Base-by-base conservation (phyloP, 1,140 invertebrate genomes). In the Heliconius himera region DNA sequence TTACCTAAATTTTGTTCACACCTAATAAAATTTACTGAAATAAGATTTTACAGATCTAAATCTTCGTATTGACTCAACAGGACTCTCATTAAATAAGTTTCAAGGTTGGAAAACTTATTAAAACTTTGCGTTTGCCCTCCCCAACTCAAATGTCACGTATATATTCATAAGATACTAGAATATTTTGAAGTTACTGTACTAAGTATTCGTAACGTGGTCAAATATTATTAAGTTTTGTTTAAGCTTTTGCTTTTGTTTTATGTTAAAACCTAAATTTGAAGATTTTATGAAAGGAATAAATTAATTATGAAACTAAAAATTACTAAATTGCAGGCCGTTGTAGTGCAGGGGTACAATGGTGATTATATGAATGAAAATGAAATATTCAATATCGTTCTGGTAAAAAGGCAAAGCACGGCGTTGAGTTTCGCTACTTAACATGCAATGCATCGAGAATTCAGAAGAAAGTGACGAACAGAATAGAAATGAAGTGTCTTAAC, bases 81-180 rank as follows among this genome's bases (percentile, higher is more conserved):
- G 66, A 75, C 73, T 56, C 76, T 80, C 82, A 80, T 84, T 81
- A 82, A 78, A 70, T 78, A 83, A 82, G 77, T 85, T 79, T 70
- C 79, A 82, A 82, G 82, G 82, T 77, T 82, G 75, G 70, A 38
- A 70, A 77, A 79, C 74, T 82, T 82, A 85, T 86, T 85, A 85
- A 83, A 86, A 86, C 79, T 85, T 84, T 56, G 56, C 60, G 80
- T 77, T 79, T 72, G 49, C 73, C 76, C 76, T 78, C 73, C 49
- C 73, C 16, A 71, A 79, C 54, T 77, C 66, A 38, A 73, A 73
- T 54, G 54, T 49, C 73, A 73, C 54, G 38, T 81, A 70, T 75
- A 51, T 78, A 76, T 76, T 77, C 26, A 60, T 38, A 49, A 72
- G 38, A 51, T 74, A 56, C 46, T 56, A 74, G n/a, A 33, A 74